phyloP scores from a whole-genome alignment of 2,888 invertebrate species.

The Heterodera filipjevi region DNA sequence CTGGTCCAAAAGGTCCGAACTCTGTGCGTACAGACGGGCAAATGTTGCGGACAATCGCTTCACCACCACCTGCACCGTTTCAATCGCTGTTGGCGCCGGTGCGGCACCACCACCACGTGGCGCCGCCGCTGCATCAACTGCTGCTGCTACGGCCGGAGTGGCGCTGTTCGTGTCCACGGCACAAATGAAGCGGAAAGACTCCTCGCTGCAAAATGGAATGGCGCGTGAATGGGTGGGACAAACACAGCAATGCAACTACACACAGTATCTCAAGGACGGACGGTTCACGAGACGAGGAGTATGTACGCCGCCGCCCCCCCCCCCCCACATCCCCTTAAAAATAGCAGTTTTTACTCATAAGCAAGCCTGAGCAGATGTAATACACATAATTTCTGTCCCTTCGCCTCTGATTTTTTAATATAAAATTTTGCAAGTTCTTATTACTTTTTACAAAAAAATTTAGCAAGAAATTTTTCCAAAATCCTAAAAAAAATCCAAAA shows the following conservation, averaged over 20 bases:
- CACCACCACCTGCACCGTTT: not conserved
- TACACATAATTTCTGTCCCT: no score
- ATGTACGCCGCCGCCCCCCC: no score
- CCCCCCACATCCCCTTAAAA: no score
- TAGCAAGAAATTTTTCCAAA: no score
- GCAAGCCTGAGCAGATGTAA: no score
- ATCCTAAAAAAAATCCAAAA: no score
- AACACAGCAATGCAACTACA: conserved; percentile 2
- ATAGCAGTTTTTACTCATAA: no score
- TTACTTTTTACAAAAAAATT: no score
- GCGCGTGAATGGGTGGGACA: conserved; percentile 1
- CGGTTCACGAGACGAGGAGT: no score
- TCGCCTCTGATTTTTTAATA: no score
- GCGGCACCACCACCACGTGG: conserved; percentile 13
- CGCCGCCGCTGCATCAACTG: not conserved
- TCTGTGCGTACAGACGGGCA: conserved; percentile 28
- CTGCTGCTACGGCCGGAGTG: not conserved
- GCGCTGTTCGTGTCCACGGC: conserved; percentile 40
- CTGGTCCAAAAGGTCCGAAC: conserved; percentile 38
- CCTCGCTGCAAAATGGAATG: conserved; percentile 47
- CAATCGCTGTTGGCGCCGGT: conserved; percentile 10
- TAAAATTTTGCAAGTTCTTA: no score
- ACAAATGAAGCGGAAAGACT: conserved; percentile 53
- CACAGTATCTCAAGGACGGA: no score
- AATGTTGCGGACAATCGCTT: conserved; percentile 27